Percentiles rank a stretch among this genome's conserved stretches.
Conservation (phyloP, 92 coral and sea anemone genomes). For the Plumapathes pennacea region DNA sequence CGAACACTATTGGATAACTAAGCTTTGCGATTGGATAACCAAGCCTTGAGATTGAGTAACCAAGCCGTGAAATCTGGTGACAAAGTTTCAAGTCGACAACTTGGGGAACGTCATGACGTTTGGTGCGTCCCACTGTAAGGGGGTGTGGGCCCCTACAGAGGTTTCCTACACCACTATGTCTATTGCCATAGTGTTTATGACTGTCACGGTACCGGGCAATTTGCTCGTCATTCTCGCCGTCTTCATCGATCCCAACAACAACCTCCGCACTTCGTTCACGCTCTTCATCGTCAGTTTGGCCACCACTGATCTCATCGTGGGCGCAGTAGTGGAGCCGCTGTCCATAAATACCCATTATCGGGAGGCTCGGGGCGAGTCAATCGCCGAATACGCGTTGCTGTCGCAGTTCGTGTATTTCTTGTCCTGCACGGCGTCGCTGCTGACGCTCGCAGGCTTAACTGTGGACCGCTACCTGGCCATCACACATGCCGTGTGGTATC, state of each 20-base stretch:
- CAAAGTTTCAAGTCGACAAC: too few relatives aligned
- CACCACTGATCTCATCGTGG: conserved; percentile 56
- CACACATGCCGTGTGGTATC: conserved; percentile 53
- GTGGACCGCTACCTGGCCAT: conserved; percentile 62
- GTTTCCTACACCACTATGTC: conserved; percentile 42
- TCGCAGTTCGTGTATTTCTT: conserved; percentile 56
- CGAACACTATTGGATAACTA: too few relatives aligned
- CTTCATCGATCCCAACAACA: conserved; percentile 42
- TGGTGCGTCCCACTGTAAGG: conserved; percentile 40
- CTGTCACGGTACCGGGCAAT: conserved; percentile 51
- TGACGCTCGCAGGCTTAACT: conserved; percentile 51
- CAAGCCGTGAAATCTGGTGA: too few relatives aligned
- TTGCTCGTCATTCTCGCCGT: conserved; percentile 48
- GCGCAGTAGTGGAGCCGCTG: conserved; percentile 42
- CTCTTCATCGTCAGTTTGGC: conserved; percentile 46
- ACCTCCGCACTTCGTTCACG: conserved; percentile 49
- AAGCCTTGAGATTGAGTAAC: too few relatives aligned
- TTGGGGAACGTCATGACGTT: conserved; percentile 15
- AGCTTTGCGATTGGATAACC: too few relatives aligned
- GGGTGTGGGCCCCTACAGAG: conserved; percentile 56
- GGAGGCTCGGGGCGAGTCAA: conserved; percentile 35
- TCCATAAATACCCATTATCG: conserved; percentile 43
- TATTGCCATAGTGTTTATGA: conserved; percentile 25
- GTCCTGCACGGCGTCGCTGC: conserved; percentile 60
- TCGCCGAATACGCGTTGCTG: conserved; percentile 25